Percentiles rank a stretch among this genome's conserved stretches.
These are phyloP conservation scores for Plagodis pulveraria DNA, from an alignment of 2,888 invertebrate species.

Conservation along the genomic window DNA sequence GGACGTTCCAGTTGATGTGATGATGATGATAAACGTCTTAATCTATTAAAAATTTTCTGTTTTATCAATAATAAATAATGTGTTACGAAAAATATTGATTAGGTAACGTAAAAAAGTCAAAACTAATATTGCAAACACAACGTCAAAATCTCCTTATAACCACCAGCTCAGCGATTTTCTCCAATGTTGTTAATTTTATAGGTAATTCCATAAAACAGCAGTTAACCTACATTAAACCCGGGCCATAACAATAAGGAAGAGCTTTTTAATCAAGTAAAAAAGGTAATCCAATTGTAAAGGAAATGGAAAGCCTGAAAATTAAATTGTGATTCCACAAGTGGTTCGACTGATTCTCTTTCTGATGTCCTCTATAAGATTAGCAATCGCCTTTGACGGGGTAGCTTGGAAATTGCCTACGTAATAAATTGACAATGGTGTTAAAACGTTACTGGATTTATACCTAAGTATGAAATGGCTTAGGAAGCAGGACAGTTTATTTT, in stretches of 20 bases:
- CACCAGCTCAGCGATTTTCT: constrained; percentile 16
- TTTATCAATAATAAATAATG: neutral
- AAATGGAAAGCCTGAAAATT: constrained; percentile 22
- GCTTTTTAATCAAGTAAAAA: constrained; percentile 46
- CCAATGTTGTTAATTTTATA: constrained; percentile 26
- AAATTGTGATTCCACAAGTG: constrained; percentile 19
- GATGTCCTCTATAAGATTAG: constrained; percentile 1
- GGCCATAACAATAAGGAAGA: constrained; percentile 28
- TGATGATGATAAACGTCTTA: no score
- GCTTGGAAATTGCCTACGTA: neutral
- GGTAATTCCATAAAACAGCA: constrained; percentile 30
- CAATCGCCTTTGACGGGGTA: neutral
- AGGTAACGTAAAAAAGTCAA: no score
- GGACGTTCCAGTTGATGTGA: no score
- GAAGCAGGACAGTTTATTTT: no score
- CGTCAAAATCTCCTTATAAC: constrained; percentile 2
- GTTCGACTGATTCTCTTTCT: constrained; percentile 14
- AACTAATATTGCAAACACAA: neutral
- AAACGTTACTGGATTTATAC: no score
- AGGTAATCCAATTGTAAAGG: constrained; percentile 33
- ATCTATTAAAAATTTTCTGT: neutral
- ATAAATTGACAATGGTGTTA: no score
- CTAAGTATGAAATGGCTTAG: no score
- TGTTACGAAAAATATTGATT: no score
- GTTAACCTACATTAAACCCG: constrained; percentile 35